Evolutionary conservation across 2,113 vertebrate genomes (phyloP).

Genomic region (Rhea americana): DNA sequence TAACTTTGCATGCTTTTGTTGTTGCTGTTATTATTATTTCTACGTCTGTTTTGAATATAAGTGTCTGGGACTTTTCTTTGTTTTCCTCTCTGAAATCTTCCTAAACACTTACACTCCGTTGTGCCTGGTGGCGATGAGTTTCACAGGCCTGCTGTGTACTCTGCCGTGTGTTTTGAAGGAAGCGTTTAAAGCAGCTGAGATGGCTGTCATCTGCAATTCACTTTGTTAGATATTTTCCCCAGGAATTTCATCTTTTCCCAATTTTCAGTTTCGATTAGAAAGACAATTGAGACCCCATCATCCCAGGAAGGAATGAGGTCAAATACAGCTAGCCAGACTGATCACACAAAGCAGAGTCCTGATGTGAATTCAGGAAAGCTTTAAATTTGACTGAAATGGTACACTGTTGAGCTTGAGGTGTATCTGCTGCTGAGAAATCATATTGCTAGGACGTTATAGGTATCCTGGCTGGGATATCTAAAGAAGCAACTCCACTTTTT

Average conservation of each 20-base stretch:
- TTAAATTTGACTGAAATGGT: background rate
- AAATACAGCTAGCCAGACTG: background rate
- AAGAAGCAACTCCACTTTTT: background rate
- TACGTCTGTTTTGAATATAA: background rate
- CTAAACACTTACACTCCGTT: background rate
- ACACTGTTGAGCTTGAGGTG: too few relatives aligned
- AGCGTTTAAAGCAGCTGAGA: background rate
- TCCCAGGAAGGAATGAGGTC: background rate
- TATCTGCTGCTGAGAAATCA: background rate
- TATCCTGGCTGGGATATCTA: background rate
- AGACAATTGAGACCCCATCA: background rate
- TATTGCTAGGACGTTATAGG: background rate
- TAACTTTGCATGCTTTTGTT: background rate
- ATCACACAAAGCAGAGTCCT: background rate
- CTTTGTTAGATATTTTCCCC: too few relatives aligned
- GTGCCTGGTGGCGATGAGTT: background rate
- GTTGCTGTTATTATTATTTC: background rate
- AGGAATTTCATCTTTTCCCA: background rate
- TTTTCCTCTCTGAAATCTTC: background rate
- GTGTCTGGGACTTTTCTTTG: background rate
- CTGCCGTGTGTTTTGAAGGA: background rate
- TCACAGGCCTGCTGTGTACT: background rate
- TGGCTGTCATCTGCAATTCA: too few relatives aligned
- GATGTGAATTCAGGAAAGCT: background rate
- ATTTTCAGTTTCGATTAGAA: too few relatives aligned